Evolutionary conservation across 2,113 vertebrate species (phyloP).

Genomic region (Artemisiospiza belli): DNA sequence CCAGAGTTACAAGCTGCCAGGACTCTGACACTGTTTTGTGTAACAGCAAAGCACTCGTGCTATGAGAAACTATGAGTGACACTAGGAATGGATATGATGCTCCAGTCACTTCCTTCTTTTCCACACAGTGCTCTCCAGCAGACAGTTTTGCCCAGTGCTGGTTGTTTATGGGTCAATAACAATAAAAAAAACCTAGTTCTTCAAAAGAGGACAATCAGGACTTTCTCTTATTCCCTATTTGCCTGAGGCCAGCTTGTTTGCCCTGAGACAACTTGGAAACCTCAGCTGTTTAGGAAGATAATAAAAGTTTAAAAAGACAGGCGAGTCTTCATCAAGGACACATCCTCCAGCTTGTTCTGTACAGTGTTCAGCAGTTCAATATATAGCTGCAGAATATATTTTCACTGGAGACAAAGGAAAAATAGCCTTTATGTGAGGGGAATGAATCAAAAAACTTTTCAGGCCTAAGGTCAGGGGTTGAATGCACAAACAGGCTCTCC

Average conservation of each 20-base stretch:
- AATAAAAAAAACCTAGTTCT: background rate
- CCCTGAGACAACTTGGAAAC: background rate
- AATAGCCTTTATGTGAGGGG: background rate
- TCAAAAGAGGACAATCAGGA: background rate
- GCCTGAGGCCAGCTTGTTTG: background rate
- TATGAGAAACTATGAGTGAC: background rate
- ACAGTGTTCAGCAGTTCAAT: background rate
- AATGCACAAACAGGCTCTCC: constrained; percentile 16
- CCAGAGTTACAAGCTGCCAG: background rate
- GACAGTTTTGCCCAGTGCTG: background rate
- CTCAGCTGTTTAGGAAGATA: background rate
- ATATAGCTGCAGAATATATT: background rate
- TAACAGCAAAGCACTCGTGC: background rate
- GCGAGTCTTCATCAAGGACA: background rate
- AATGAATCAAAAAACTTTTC: background rate
- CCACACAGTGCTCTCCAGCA: background rate
- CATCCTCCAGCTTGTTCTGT: background rate
- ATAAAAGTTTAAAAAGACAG: background rate
- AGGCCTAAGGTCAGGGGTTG: constrained; percentile 21
- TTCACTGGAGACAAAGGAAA: background rate
- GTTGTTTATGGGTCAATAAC: background rate
- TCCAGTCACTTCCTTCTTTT: background rate
- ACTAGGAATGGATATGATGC: background rate
- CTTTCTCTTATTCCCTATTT: background rate
- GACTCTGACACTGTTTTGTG: background rate